Percentiles rank a stretch among this genome's conserved stretches.
These are phyloP conservation scores for Caerostris extrusa DNA, from an alignment of 1,140 invertebrate species.

Conservation along the genomic window DNA sequence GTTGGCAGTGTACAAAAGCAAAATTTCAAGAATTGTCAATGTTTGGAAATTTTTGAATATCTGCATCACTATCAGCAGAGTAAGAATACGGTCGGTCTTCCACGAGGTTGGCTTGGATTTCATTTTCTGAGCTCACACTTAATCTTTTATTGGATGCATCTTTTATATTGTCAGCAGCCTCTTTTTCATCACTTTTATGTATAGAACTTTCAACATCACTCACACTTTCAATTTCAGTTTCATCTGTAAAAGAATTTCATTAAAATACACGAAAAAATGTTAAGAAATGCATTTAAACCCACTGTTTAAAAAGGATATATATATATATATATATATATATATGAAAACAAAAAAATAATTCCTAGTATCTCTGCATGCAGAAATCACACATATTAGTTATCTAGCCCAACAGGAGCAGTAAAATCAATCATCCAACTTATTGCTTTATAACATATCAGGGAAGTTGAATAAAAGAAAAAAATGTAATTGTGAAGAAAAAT, in stretches of 20 bases:
- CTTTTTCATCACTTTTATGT: conserved; percentile 26
- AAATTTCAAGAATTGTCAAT: conserved; percentile 38
- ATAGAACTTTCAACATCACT: conserved; percentile 58
- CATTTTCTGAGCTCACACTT: conserved; percentile 65
- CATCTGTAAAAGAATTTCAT: not conserved
- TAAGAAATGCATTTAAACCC: no score
- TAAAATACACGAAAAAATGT: no score
- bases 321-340: no score
- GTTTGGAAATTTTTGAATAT: not conserved
- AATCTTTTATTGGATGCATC: conserved; percentile 41
- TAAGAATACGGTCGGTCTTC: conserved; percentile 54
- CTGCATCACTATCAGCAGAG: not conserved
- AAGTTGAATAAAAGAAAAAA: no score
- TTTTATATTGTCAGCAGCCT: not conserved
- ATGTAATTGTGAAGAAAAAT: no score
- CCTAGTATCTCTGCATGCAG: no score
- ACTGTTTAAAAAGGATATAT: no score
- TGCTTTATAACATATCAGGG: no score
- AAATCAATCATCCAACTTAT: no score
- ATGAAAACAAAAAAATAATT: no score
- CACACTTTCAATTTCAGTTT: conserved; percentile 54
- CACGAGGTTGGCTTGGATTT: conserved; percentile 70
- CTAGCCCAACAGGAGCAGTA: no score
- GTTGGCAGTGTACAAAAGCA: conserved; percentile 4
- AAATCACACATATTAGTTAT: no score